Evolutionary conservation across 30 jellyfish, hydroid and myxozoan species (phyloP), one percentile per base, ranked within the genome.

Genomic region (Mastigias papua): DNA sequence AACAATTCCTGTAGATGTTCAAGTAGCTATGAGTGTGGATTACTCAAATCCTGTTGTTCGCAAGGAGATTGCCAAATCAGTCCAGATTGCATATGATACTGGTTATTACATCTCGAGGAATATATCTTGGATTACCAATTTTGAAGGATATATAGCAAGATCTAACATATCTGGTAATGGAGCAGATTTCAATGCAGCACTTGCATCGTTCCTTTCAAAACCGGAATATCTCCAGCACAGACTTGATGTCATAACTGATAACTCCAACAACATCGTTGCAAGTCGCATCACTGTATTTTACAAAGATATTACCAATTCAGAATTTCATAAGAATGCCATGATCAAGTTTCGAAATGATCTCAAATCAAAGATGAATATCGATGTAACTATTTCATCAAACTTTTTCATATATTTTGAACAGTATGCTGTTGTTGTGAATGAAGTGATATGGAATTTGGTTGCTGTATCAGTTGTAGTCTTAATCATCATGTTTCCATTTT

Each of bases 401-500:
- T 26, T n/a, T 2, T 86, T 86, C 71, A 48, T 86, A 26, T 86
- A 73, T 42, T 86, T 74, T 58, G 95, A 86, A 74, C 95, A 86
- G 46, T 86, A 60, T 50, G 95, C 90, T 0, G 69, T 67, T 29
- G 84, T 86, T 19, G 8, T 65, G 22, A 33, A 49, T 22, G 95
- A 86, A 25, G 68, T 76, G n/a, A 65, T 86, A 35, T n/a, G 78
- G 19, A 86, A 73, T 54, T 49, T 86, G 57, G 29, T 48, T 34
- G 34, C 62, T 9, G 78, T 60, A 31, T 78, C 90, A 19, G 61
- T 66, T n/a, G 80, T 76, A 6, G 63, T 86, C 37, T 37, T 50
- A 33, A 72, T 86, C 17, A 54, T 76, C 28, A 26, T 76, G 60
- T 20, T 69, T 20, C 95, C 95, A 16, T 85, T 71, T 42, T 72